Base-by-base conservation (phyloP, 2,888 invertebrate genomes). In the Thumatha senex region DNA sequence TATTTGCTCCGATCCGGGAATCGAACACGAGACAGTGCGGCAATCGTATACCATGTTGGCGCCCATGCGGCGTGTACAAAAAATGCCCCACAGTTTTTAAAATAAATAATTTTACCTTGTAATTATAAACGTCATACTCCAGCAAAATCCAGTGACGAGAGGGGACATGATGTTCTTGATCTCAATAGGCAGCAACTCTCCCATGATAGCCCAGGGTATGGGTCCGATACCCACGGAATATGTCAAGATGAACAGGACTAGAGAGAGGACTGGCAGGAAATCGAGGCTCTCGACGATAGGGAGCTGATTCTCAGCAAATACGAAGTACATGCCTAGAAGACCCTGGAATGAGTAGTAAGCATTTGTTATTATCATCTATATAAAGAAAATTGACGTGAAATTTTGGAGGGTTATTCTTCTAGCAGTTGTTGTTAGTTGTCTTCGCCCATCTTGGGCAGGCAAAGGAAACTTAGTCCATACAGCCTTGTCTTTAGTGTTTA, bases 151-250 rank as follows among this genome's bases (percentile, higher is more conserved):
- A 0, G 97, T 95, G 0, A 95, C 95, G 1, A 96, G 90, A 0
- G 96, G 94, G 0, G 96, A 94, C 0, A 96, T 96, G 12, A 93
- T 87, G 0, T 95, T 94, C 80, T 96, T 96, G 1, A 96, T 95
- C 63, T 96, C 95, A 0, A 95, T 87, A 24, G 97, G 95, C 80
- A 98, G 95, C 81, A 97, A 93, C 80, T 97, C 97, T 0, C 95
- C 95, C 92, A 96, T 93, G 30, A 97, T 94, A 0, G 96, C 95
- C 97, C 97, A 97, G 0, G 96, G 96, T 24, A 96, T 78, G 0
- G 96, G 95, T 1, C 98, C 96, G 52, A 95, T 93, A 0, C 94
- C 96, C 70, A 30, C 29, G 10, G 29, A 95, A 84, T 96, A 96
- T 0, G 94, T 93, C 42, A 94, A 85, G 50, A 96, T 96, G 86